Conservation (phyloP, 2,888 invertebrate genomes). For the Sipunculus nudus region DNA sequence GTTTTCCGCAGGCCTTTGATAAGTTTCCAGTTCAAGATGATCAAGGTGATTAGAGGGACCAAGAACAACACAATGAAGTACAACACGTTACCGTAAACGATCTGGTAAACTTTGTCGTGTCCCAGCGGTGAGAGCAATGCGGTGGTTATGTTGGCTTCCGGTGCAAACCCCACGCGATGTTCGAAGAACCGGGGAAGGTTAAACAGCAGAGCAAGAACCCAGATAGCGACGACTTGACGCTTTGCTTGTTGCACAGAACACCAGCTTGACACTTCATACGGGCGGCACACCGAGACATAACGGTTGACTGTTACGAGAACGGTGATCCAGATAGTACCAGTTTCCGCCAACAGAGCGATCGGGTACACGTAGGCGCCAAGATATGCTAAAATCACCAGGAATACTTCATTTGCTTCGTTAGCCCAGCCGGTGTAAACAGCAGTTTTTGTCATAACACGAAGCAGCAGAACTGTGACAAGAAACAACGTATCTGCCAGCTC, state of each 20-base stretch:
- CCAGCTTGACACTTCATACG: constrained; percentile 25
- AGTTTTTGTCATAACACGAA: constrained; percentile 35
- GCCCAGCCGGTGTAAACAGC: constrained; percentile 21
- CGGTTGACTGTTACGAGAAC: constrained; percentile 42
- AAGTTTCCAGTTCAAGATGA: constrained; percentile 38
- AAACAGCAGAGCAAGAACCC: constrained; percentile 31
- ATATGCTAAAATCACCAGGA: constrained; percentile 20
- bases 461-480: constrained; percentile 35
- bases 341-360: constrained; percentile 32
- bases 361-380: constrained; percentile 35
- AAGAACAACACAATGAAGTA: constrained; percentile 42
- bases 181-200: constrained; percentile 44
- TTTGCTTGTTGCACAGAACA: constrained; percentile 31
- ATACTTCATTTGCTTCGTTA: constrained; percentile 4
- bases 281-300: constrained; percentile 29
- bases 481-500: constrained; percentile 42
- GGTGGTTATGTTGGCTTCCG: not conserved
- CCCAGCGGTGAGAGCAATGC: constrained; percentile 11
- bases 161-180: constrained; percentile 19
- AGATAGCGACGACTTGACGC: constrained; percentile 12
- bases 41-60: constrained; percentile 35
- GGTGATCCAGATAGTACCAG: constrained; percentile 40
- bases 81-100: constrained; percentile 35
- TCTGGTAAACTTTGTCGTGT: constrained; percentile 30
- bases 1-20: constrained; percentile 37